Evolutionary conservation across 2,888 invertebrate species (phyloP), one percentile per base, ranked within the genome.

Genomic region (Periphyllus acericola): DNA sequence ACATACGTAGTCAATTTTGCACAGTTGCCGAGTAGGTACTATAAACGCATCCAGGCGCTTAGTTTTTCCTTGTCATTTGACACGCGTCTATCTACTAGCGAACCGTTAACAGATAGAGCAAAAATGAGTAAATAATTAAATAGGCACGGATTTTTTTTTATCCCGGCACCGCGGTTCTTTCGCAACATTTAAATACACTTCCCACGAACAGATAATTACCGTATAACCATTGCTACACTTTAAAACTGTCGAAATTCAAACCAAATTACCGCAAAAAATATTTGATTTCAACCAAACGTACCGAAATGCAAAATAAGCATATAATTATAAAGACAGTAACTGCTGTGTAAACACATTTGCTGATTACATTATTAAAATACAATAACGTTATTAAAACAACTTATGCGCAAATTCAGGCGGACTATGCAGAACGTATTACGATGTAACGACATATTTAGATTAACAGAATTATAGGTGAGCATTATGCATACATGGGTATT

Each of bases 81-180:
- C 87, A 87, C 81, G 87, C 81, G 87, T 81, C 36, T 40, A 25
- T 76, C 46, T 87, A 80, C 71, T 36, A 86, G 40, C 36, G 74
- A 55, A 87, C 81, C 87, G 81, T 87, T 87, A 86, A 76, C 75
- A 66, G 46, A 11, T 40, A 29, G 21, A 60, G 60, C n/a, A 87
- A 75, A 87, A 81, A 81, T 78, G 40, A 87, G 74, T 74, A 87
- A 80, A 87, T 81, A 87, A 81, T 87, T 81, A 74, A 9, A 3
- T 40, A 46, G 6, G 29, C 52, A 46, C 4, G 34, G 8, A 52
- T n/a, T 29, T 72, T 80, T 66, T 84, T 84, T 84, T 68, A n/a
- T 68, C 34, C 25, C 46, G 68, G 25, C 52, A 68, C 66, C 34
- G 46, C 52, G 76, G 68, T 85, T 85, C 17, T 85, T 85, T 85